These are phyloP conservation scores for Drosophila birchii DNA, from an alignment of 2,888 invertebrate species.

Conservation along the genomic window DNA sequence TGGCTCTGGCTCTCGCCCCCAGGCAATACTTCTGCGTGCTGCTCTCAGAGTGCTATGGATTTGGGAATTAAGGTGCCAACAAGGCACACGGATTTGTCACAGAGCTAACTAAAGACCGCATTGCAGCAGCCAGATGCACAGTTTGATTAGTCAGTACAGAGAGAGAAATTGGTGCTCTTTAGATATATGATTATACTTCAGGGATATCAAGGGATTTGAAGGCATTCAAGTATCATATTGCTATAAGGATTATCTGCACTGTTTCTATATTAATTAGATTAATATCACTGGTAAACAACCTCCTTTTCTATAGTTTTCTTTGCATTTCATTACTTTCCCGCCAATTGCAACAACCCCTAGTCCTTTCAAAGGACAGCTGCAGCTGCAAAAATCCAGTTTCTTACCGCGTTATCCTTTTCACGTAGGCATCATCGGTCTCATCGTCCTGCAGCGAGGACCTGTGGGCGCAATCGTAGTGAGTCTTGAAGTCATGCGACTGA, in stretches of 20 bases:
- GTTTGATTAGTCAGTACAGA: slow-evolving; percentile 13
- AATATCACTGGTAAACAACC: neutral
- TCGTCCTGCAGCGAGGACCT: slow-evolving; percentile 57
- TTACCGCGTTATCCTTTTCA: slow-evolving; percentile 78
- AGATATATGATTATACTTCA: too few species aligned
- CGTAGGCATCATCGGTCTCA: slow-evolving; percentile 64
- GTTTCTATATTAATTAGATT: neutral
- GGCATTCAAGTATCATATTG: neutral
- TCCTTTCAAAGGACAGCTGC: neutral
- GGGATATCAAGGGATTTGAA: neutral
- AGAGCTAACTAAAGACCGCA: slow-evolving; percentile 25
- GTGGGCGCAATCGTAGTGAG: slow-evolving; percentile 58
- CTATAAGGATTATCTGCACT: neutral
- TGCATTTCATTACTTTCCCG: slow-evolving; percentile 12
- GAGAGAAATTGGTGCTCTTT: neutral
- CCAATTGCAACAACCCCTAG: slow-evolving; percentile 28
- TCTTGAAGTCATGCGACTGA: slow-evolving; percentile 64
- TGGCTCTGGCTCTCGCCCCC: slow-evolving; percentile 40
- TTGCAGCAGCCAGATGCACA: slow-evolving; percentile 13
- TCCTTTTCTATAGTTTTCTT: neutral
- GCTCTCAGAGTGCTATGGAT: neutral
- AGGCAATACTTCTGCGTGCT: slow-evolving; percentile 15
- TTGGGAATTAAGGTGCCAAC: slow-evolving; percentile 45
- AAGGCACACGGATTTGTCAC: slow-evolving; percentile 30
- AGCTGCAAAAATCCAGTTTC: slow-evolving; percentile 45